A percentile compares a stretch with the other conserved stretches of the same genome.
Evolutionary conservation across 2,888 invertebrate species (phyloP).

Genomic region (Andricus curvator): DNA sequence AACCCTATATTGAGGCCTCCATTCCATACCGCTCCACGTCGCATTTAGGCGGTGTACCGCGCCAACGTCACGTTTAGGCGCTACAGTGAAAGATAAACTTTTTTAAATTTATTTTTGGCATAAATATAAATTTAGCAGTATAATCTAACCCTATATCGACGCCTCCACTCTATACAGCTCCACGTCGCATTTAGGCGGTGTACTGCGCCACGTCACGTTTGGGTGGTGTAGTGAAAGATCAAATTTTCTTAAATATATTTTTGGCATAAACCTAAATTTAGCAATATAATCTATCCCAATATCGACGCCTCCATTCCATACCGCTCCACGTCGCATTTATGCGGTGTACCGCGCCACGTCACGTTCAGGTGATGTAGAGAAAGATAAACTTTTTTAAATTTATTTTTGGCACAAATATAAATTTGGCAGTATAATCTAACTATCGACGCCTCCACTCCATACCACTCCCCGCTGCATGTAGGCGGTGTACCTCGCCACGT

Average conservation of each 20-base stretch:
- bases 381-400: not conserved
- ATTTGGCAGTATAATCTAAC: not conserved
- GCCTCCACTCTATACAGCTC: too few species aligned
- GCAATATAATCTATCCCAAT: not conserved
- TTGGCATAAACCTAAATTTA: not conserved
- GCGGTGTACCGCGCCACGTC: too few species aligned
- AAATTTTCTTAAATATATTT: not conserved
- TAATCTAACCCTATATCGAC: not conserved
- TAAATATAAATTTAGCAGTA: not conserved
- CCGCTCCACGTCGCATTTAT: too few species aligned
- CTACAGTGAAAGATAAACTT: slow-evolving; percentile 61
- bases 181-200: too few species aligned
- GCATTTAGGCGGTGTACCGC: too few species aligned
- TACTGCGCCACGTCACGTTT: slow-evolving; percentile 69
- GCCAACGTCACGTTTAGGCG: slow-evolving; percentile 67
- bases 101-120: not conserved
- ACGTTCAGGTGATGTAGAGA: slow-evolving; percentile 66
- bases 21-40: too few species aligned
- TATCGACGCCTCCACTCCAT: too few species aligned
- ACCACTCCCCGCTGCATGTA: too few species aligned
- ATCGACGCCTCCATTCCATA: not conserved
- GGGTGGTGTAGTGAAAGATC: slow-evolving; percentile 70
- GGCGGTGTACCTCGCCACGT: too few species aligned
- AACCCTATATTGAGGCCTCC: not conserved
- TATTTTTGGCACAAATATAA: not conserved